A percentile compares a stretch with the other conserved stretches of the same genome.
Evolutionary conservation across 2,113 vertebrate genomes (phyloP).

Genomic region (Oryzias celebensis): DNA sequence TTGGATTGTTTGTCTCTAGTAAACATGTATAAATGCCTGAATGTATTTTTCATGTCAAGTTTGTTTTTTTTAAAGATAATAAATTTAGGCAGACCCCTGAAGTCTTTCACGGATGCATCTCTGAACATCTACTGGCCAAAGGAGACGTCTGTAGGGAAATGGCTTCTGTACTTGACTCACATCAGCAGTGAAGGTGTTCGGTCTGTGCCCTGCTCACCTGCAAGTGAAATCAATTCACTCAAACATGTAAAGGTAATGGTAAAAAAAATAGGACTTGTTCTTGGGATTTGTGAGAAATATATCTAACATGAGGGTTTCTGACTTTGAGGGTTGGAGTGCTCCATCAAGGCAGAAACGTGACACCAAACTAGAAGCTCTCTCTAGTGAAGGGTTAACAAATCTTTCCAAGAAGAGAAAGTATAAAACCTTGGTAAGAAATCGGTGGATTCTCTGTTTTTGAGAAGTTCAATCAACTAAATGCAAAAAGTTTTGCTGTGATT

Average conservation of each 20-base stretch:
- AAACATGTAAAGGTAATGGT: constrained; percentile 64
- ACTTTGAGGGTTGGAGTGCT: constrained; percentile 68
- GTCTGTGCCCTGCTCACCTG: constrained; percentile 80
- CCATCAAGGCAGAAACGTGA: constrained; percentile 79
- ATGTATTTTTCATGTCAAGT: neutral
- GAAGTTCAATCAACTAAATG: neutral
- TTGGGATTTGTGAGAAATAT: neutral
- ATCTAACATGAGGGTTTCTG: constrained; percentile 1
- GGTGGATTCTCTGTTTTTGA: neutral
- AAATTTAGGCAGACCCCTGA: constrained; percentile 88
- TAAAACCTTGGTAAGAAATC: constrained; percentile 79
- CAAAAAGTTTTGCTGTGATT: neutral
- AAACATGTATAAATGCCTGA: neutral
- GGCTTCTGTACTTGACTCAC: constrained; percentile 89
- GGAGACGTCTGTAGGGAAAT: constrained; percentile 84
- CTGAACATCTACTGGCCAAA: constrained; percentile 91
- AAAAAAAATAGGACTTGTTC: neutral
- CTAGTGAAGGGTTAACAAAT: constrained; percentile 69
- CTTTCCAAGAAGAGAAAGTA: constrained; percentile 83
- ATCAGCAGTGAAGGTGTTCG: constrained; percentile 82
- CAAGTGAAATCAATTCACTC: constrained; percentile 77
- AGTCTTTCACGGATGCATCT: constrained; percentile 84
- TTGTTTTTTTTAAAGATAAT: constrained; percentile 76
- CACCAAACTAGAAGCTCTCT: constrained; percentile 71
- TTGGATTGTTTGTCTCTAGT: neutral